Evolutionary conservation across 1,140 invertebrate species (phyloP).

Genomic region (Zaprionus davidi): DNA sequence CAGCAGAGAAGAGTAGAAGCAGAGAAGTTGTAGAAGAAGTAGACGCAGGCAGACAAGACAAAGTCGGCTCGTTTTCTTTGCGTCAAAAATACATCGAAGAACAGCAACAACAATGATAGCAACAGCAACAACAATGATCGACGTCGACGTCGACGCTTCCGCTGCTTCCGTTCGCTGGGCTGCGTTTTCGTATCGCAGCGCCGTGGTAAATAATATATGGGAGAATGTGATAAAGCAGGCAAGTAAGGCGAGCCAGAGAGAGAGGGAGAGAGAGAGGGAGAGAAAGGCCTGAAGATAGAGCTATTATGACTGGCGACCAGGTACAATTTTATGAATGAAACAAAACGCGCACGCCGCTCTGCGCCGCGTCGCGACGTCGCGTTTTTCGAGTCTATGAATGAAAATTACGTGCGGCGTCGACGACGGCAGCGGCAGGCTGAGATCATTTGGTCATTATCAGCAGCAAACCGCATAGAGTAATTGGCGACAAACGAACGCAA

Average conservation of each 20-base stretch:
- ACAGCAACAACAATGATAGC: conserved; percentile 41
- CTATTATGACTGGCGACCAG: conserved; percentile 78
- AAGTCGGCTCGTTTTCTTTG: conserved; percentile 52
- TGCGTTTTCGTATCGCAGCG: conserved; percentile 36
- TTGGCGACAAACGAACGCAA: conserved; percentile 76
- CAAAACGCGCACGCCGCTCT: conserved; percentile 17
- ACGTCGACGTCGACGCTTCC: conserved; percentile 70
- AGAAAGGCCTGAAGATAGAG: conserved; percentile 63
- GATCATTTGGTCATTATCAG: conserved; percentile 83
- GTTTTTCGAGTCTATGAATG: conserved; percentile 69
- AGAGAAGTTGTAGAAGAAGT: conserved; percentile 34
- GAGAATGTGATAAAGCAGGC: conserved; percentile 46
- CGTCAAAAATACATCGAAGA: conserved; percentile 54
- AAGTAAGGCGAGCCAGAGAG: not conserved
- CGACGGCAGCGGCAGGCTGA: conserved; percentile 33
- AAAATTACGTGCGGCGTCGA: conserved; percentile 71
- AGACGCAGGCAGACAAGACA: conserved; percentile 26
- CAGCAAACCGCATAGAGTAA: conserved; percentile 81
- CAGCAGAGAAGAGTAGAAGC: conserved; percentile 39
- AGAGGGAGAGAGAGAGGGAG: conserved; percentile 3
- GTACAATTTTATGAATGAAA: conserved; percentile 83
- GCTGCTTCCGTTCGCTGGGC: conserved; percentile 79
- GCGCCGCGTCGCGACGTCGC: conserved; percentile 23
- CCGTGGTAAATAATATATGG: conserved; percentile 44
- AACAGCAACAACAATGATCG: conserved; percentile 49